Evolutionary conservation across 2,888 invertebrate species (phyloP), one percentile per base, ranked within the genome.

Genomic region (Ischnus inquisitorius): DNA sequence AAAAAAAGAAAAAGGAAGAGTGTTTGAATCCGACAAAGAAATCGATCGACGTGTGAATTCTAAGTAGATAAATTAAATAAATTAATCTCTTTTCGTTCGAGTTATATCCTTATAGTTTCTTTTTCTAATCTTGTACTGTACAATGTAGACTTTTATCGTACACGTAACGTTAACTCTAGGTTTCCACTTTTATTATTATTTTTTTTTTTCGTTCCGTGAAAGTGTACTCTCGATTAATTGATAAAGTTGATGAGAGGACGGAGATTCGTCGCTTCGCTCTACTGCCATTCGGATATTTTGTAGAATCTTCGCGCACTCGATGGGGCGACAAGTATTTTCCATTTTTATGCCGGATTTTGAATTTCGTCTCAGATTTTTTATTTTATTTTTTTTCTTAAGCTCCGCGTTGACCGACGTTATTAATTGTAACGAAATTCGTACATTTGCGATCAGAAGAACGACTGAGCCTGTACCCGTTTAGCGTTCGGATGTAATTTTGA

Each of bases 1-100:
- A 65, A 57, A 60, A 25, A 34, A 8, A 60, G 41, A 60, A 64
- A 28, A 65, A 51, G 1, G 0, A 57, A n/a, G n/a, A n/a, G n/a
- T n/a, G n/a, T n/a, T 57, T 22, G 67, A 48, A 79, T 48, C 34
- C 48, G 14, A 72, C 34, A 62, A 48, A 3, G 25, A 34, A 25
- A 34, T 41, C 74, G 51, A 80, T 82, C 48, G 28, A 81, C 60
- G 48, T 82, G 82, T 83, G 77, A 85, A 82, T 86, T 81, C 46
- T 85, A 60, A 76, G 57, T 81, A 81, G 78, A 76, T 82, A 79
- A 84, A 74, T 80, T 82, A 71, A 86, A 88, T 83, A 78, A 87
- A 86, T 85, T 82, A 75, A 83, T 83, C 39, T 76, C 68, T 68
- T 62, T 83, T 71, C 71, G 72, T 79, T 78, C 69, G 62, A 81